Conservation (phyloP, 2,113 vertebrate genomes). For the Gavia stellata region DNA sequence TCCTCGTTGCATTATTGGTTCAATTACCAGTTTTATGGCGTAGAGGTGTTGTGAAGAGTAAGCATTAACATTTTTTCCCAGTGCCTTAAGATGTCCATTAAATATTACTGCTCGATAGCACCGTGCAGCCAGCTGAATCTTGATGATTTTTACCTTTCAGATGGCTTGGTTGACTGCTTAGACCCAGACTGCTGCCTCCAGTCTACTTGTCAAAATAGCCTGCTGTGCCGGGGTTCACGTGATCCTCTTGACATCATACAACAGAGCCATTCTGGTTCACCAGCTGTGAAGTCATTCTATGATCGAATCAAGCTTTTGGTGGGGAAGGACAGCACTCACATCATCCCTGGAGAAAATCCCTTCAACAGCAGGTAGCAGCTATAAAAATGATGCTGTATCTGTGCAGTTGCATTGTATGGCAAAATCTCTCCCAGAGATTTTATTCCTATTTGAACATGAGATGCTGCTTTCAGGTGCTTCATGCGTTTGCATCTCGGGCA, state of each 20-base stretch:
- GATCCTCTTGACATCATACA: constrained; percentile 95
- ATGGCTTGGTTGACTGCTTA: constrained; percentile 96
- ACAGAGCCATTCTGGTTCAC: constrained; percentile 80
- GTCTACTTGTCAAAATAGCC: constrained; percentile 91
- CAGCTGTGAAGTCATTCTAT: constrained; percentile 90
- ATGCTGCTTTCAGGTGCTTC: neutral
- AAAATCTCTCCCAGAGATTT: neutral
- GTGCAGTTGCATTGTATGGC: neutral
- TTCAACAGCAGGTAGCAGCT: constrained; percentile 89
- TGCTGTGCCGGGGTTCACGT: constrained; percentile 90
- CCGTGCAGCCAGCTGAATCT: neutral
- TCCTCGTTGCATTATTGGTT: neutral
- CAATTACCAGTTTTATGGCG: neutral
- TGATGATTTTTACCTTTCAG: constrained; percentile 70
- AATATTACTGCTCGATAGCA: neutral
- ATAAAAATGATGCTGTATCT: neutral
- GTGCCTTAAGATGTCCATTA: neutral
- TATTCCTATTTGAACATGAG: neutral
- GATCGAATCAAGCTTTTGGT: constrained; percentile 95
- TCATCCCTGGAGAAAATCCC: constrained; percentile 95
- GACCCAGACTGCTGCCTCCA: constrained; percentile 99
- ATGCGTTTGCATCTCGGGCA: neutral
- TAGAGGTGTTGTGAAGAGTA: neutral
- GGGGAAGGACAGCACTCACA: constrained; percentile 94
- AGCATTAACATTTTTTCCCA: neutral